Base-by-base conservation (phyloP, 2,797 vertebrate genomes). In the Peromyscus attwateri region DNA sequence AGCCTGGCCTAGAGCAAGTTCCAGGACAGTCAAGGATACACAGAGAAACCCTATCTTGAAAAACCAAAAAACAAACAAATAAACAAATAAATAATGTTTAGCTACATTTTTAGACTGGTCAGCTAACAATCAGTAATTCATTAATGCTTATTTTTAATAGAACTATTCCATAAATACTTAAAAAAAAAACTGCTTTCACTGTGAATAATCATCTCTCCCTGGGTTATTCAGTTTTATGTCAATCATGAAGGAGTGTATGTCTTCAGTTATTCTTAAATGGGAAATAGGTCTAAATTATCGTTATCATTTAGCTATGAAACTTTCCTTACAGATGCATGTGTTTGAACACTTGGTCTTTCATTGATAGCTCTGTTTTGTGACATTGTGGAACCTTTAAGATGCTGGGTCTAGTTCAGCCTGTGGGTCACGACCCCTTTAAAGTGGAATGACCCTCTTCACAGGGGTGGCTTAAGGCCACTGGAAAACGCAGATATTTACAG, bases 231-330 rank as follows among this genome's bases (percentile, higher is more conserved):
- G 82, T 92, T 81, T 89, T 87, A 83, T 52, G 19, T 92, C 34
- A 93, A 83, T 83, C 34, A 87, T 14, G 21, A 17, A 80, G 91
- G 1, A 77, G 27, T 34, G 70, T 52, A 14, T 73, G 60, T 95
- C 79, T 79, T 77, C 84, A 90, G 21, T 93, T 57, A 80, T 80
- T 91, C 75, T 91, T 95, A 83, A 83, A 88, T 91, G 71, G 94
- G 91, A 34, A 87, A 43, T 75, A 83, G 60, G 40, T 62, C 89
- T 62, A 81, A 91, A 87, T 83, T 52, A 2, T n/a, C 14, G 3
- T 76, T 73, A 71, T 40, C n/a, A 31, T 23, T 43, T 76, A 37
- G 52, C 57, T 60, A 27, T 88, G 27, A 75, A 75, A 60, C n/a
- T 55, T 60, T 25, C n/a, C 37, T 73, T 57, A n/a, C n/a, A 71